Base-by-base conservation (phyloP, 2,113 vertebrate species). In the Notechis scutatus region DNA sequence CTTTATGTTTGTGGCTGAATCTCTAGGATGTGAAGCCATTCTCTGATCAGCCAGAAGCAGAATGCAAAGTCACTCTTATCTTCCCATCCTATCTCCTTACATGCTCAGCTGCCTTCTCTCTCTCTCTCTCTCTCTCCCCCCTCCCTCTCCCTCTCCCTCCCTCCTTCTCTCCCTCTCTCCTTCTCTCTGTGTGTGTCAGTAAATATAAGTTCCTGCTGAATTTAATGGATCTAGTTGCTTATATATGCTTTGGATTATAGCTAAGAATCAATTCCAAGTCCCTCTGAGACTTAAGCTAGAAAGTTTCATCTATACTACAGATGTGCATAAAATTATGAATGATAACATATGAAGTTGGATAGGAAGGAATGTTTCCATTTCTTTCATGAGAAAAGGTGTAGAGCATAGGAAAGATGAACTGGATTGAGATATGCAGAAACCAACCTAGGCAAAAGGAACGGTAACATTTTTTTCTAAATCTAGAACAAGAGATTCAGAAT, bases 1-100 rank as follows among this genome's bases (percentile, higher is more conserved):
- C 91, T 96, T 50, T 97, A 96, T 97, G 96, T 97, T 96, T 96
- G 96, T 96, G 96, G 96, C 96, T 97, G 96, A 96, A 95, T 0
- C 15, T 88, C 92, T 23, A 0, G 94, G 92, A 90, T 0, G 85
- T 69, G 54, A 94, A 92, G 88, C 29, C 0, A 47, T 61, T 94
- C 93, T 89, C 91, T 87, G 94, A 93, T 85, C 93, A 88, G 93
- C 90, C 91, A 11, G 91, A 74, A 42, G 45, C 10, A 93, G 57
- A 96, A 95, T 93, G 89, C 2, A 0, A 93, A 96, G 94, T 96
- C 94, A 95, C 95, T 92, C 93, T 93, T 94, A 0, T 92, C 85
- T 18, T 15, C 18, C 52, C 12, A 45, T 54, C 64, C 45, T 47
- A 57, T 15, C 24, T 57, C 24, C 23, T 47, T 29, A 47, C 21